These are phyloP conservation scores for Drosophila nr. medialis DNA, from an alignment of 2,888 invertebrate species.

Conservation along the genomic window DNA sequence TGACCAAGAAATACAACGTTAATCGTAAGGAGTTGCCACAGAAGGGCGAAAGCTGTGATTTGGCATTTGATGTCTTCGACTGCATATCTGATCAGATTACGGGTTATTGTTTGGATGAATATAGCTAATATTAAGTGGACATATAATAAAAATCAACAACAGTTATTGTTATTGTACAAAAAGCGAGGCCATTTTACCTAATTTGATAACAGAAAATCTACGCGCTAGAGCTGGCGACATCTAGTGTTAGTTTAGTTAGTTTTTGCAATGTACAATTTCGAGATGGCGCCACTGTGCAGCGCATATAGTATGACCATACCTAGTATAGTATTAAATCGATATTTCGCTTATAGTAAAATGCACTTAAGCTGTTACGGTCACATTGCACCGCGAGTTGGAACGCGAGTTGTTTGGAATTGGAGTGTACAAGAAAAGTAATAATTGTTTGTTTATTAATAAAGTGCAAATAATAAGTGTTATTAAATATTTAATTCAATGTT, in stretches of 20 bases:
- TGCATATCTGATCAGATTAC: constrained; percentile 92
- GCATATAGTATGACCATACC: background rate
- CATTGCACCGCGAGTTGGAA: constrained; percentile 55
- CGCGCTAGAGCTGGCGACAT: background rate
- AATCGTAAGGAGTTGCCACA: constrained; percentile 84
- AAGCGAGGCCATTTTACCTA: background rate
- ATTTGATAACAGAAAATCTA: background rate
- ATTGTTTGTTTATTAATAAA: constrained; percentile 9
- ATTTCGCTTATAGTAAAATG: background rate
- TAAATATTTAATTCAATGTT: background rate
- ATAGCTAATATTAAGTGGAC: constrained; percentile 61
- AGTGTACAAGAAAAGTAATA: constrained; percentile 48
- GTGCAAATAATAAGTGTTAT: constrained; percentile 16
- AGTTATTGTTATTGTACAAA: background rate
- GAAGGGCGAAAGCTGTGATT: constrained; percentile 89
- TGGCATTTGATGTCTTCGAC: constrained; percentile 92
- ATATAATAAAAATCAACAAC: background rate
- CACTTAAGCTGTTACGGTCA: constrained; percentile 31
- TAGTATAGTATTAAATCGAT: constrained; percentile 20
- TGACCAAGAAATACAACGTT: constrained; percentile 81
- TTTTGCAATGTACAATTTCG: background rate
- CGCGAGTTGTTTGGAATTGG: constrained; percentile 53
- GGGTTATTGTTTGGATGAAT: constrained; percentile 88
- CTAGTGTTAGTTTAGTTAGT: constrained; percentile 1
- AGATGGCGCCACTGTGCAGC: constrained; percentile 26